Evolutionary conservation across 2,888 invertebrate genomes (phyloP), one percentile per base, ranked within the genome.

Genomic region (Cepaea hortensis): DNA sequence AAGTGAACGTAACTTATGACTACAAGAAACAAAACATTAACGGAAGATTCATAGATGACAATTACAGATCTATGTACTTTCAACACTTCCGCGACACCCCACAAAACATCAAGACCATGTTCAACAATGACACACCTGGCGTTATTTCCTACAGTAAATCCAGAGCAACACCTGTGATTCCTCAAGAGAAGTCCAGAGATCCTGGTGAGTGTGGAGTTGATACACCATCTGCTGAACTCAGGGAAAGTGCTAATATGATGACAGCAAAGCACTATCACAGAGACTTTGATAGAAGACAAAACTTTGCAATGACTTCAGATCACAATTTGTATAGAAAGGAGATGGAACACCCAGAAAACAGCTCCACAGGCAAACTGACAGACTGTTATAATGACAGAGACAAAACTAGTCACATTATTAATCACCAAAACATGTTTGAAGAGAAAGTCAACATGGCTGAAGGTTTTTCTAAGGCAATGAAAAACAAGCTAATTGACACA

Each of bases 251-350:
- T 18, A 62, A 62, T 18, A 35, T 18, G 3, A 65, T 4, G n/a
- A 46, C 15, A 75, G 18, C 20, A 3, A 84, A 20, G 9, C 13
- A 65, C 2, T n/a, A 15, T 23, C 62, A 18, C 3, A 50, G 15
- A 15, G 61, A 82, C 15, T 7, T 5, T n/a, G 73, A 73, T 18
- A 55, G 61, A 35, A 50, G 50, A 35, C 79, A 76, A 11, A 23
- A n/a, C 9, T 48, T 23, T 18, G 6, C 62, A 20, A 61, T 62
- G n/a, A 55, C 80, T n/a, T 35, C 62, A 35, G 81, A 81, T 6
- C 70, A 80, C 15, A 61, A 68, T 5, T n/a, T 81, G 61, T 72
- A 80, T 61, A 79, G 72, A 73, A 68, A 62, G 70, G 79, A 85
- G 20, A n/a, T 62, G 68, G 23, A 35, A 20, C 50, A 65, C 15